Conservation (phyloP, 2,888 invertebrate genomes). For the Galerucella pusilla region DNA sequence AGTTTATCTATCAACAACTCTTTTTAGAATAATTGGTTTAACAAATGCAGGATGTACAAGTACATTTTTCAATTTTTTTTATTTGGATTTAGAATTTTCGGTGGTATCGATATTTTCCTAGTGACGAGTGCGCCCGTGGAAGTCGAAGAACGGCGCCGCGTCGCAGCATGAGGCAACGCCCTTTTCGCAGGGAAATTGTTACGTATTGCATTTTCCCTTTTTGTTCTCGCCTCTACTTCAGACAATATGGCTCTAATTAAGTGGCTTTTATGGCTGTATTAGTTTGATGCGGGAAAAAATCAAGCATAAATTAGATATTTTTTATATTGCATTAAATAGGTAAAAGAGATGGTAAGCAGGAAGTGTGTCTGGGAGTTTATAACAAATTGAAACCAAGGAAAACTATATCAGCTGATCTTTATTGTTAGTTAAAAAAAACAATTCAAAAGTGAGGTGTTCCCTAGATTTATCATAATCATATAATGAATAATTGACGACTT, state of each 20-base stretch:
- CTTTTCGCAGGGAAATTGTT: constrained; percentile 42
- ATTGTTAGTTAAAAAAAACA: no score
- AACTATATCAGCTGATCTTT: no score
- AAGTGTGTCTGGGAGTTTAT: neutral
- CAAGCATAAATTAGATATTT: constrained; percentile 14
- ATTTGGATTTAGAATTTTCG: neutral
- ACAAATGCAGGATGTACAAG: no score
- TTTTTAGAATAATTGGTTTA: no score
- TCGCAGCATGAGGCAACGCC: constrained; percentile 35
- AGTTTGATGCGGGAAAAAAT: constrained; percentile 29
- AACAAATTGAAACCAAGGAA: neutral
- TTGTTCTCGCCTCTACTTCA: constrained; percentile 41
- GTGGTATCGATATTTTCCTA: neutral
- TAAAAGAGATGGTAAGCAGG: neutral
- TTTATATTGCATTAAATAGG: constrained; percentile 6
- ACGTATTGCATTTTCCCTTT: constrained; percentile 44
- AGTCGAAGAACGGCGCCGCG: constrained; percentile 23
- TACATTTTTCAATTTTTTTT: no score
- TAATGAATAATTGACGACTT: no score
- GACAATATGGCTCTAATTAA: constrained; percentile 44
- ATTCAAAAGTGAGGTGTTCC: no score
- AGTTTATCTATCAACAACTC: no score
- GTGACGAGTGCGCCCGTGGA: constrained; percentile 15
- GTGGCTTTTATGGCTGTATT: constrained; percentile 41
- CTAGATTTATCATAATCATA: no score